Base-by-base conservation (phyloP, 2,113 vertebrate species). In the Turdus rufiventris region DNA sequence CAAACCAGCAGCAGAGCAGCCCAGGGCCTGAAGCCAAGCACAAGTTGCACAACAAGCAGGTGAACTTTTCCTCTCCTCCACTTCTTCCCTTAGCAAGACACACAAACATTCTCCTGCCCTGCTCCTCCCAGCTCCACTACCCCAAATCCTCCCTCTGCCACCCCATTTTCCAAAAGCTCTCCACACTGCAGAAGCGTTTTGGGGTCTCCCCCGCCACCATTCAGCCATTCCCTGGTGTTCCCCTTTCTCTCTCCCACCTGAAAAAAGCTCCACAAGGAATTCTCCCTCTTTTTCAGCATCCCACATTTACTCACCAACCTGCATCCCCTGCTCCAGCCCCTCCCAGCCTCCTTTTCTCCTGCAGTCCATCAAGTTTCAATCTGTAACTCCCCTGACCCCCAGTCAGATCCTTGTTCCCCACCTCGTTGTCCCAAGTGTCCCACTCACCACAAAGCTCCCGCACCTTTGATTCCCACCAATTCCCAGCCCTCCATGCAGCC, bases 291-390 rank as follows among this genome's bases (percentile, higher is more conserved):
- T 20, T 51, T 10, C 2, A 5, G 18, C 16, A 17, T 2, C 33
- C 33, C 0, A 1, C 29, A 31, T 7, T 9, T 12, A 68, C 56
- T 38, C 43, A 63, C 34, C 68, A 74, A 3, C 33, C 48, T 40
- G 1, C 33, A 9, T 2, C 18, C 54, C 19, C 40, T 5, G 0
- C 1, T 20, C 3, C 47, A 18, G 5, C 1, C 36, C 3, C 17
- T 1, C 18, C 3, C 47, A 18, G 5, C 1, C 36, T 3, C 17
- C 54, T 47, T 50, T 53, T 58, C 25, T 24, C 75, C 45, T 31
- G 31, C 54, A 83, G 84, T n/a, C 24, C 3, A 0, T 2, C n/a
- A 29, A 38, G 3, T 6, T 68, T 10, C 50, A 51, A 17, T 48
- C 24, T 40, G 21, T 9, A 89, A 70, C 43, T 74, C 63, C 29